Conservation (phyloP, 1,140 invertebrate species). For the Euborellia annulipes region DNA sequence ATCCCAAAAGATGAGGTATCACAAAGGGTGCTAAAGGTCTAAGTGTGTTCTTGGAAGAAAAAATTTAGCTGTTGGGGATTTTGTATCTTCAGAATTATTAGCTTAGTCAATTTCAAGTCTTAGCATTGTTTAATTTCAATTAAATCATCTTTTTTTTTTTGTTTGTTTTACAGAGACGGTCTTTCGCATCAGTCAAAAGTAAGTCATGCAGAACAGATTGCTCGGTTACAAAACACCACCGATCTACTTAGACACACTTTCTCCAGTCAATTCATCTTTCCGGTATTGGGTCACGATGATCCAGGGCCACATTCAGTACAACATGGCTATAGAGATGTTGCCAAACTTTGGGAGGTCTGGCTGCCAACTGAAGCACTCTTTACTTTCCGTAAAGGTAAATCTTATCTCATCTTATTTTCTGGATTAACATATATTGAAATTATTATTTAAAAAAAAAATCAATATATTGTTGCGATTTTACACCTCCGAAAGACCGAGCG, state of each 20-base stretch:
- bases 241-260: constrained; percentile 58
- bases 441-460: too few relatives aligned
- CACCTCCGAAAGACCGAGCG: too few relatives aligned
- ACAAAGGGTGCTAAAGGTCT: too few relatives aligned
- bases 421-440: too few relatives aligned
- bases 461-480: too few relatives aligned
- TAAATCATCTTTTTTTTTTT: too few relatives aligned
- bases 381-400: constrained; percentile 58
- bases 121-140: background rate
- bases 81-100: too few relatives aligned
- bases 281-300: constrained; percentile 65
- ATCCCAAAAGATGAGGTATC: too few relatives aligned
- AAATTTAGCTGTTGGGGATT: too few relatives aligned
- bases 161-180: constrained; percentile 38
- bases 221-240: constrained; percentile 58
- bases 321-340: constrained; percentile 36
- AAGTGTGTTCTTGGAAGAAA: too few relatives aligned
- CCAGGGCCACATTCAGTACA: constrained; percentile 23
- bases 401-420: constrained; percentile 4
- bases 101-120: too few relatives aligned
- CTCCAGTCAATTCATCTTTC: constrained; percentile 65
- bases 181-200: constrained; percentile 38
- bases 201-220: constrained; percentile 42
- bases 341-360: constrained; percentile 63
- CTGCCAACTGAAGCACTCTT: constrained; percentile 58